phyloP scores from a whole-genome alignment of 37 sponge, comb jelly and placozoan genomes.

The Bolinopsis microptera region DNA sequence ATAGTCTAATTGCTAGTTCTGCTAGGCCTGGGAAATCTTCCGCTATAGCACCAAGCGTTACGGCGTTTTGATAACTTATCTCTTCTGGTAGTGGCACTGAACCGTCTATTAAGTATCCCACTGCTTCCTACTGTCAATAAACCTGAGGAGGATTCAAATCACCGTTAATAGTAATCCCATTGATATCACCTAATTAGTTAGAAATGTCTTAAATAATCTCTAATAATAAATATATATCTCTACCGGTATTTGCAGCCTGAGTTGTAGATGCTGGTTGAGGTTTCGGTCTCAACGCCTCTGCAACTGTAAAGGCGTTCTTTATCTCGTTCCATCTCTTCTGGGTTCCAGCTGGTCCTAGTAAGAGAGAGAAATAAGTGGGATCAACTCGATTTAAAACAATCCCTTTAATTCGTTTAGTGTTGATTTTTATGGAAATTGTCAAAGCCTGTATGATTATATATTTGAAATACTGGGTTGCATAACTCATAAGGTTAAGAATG shows the following conservation, averaged over 20 bases:
- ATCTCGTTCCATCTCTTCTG: slow-evolving; percentile 53
- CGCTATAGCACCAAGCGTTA: slow-evolving; percentile 6
- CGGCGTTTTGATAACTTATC: slow-evolving; percentile 10
- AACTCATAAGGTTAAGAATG: not conserved
- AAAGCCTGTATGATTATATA: not conserved
- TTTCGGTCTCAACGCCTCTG: not conserved
- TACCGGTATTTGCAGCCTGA: not conserved
- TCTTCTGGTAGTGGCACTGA: not conserved
- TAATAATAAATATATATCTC: not conserved
- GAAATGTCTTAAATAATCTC: no score
- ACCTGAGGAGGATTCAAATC: not conserved
- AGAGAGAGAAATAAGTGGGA: no score
- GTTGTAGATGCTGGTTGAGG: not conserved
- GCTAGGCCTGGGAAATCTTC: not conserved
- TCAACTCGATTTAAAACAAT: no score
- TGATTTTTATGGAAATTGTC: not conserved
- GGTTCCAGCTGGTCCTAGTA: not conserved
- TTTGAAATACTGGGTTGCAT: not conserved
- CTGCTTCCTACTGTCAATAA: not conserved
- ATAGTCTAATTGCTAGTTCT: no score
- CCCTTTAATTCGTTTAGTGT: no score
- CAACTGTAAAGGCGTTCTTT: not conserved
- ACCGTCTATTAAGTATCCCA: no score
- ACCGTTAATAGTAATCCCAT: no score
- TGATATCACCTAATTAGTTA: no score